Conservation (phyloP, 1,140 invertebrate genomes). For the Gryllus bimaculatus region DNA sequence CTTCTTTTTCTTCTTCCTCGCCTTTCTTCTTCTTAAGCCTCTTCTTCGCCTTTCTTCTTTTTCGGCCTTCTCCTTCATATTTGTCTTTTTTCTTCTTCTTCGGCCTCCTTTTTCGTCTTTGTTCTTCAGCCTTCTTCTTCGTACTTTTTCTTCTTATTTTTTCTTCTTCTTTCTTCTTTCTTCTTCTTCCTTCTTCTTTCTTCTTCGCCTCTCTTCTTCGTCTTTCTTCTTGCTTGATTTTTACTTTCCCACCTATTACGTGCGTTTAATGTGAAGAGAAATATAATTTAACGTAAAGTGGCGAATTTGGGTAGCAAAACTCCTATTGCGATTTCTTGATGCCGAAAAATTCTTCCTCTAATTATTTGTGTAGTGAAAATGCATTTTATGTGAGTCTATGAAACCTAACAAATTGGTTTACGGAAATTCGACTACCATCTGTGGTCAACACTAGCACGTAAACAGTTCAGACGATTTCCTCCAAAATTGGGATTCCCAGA, state of each 20-base stretch:
- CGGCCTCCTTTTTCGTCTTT: neutral
- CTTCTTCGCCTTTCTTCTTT: neutral
- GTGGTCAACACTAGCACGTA: too few species aligned
- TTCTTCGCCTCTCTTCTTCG: neutral
- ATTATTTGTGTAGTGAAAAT: too few species aligned
- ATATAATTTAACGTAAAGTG: too few species aligned
- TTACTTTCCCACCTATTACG: neutral
- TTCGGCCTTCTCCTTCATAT: neutral
- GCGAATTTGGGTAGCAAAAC: neutral
- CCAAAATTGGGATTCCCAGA: too few species aligned
- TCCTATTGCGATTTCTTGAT: neutral
- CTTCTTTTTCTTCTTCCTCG: neutral
- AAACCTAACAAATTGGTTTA: too few species aligned
- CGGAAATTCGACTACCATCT: too few species aligned
- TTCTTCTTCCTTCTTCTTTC: neutral
- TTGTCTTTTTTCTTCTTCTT: neutral
- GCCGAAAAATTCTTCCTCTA: neutral
- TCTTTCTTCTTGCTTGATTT: neutral
- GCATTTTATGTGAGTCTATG: too few species aligned
- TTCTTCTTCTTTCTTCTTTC: neutral
- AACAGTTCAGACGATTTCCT: too few species aligned
- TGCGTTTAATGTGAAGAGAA: neutral
- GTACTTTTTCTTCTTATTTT: neutral
- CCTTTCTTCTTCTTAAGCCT: neutral
- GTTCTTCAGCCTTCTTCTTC: neutral